Conservation (phyloP, 2,888 invertebrate species). For the Tetragonisca angustula region DNA sequence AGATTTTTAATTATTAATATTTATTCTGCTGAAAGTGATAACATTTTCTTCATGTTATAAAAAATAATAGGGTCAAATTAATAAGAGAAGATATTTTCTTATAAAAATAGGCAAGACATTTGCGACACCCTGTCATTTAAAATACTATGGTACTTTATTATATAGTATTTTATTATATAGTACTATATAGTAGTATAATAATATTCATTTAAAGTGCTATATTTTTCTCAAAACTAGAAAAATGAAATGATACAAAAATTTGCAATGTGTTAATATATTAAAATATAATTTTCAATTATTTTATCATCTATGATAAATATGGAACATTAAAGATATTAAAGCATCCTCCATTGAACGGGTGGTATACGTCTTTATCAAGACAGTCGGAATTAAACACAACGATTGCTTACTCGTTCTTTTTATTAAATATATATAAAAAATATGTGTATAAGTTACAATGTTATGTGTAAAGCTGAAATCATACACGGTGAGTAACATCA, state of each 20-base stretch:
- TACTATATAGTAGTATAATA: background rate
- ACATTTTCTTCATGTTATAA: background rate
- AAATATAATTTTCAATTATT: no score
- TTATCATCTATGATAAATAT: background rate
- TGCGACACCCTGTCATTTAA: background rate
- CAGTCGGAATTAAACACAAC: constrained; percentile 15
- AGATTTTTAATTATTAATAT: background rate
- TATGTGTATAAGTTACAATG: constrained; percentile 83
- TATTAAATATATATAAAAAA: constrained; percentile 84
- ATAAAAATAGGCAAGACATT: background rate
- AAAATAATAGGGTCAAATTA: background rate
- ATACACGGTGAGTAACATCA: constrained; percentile 70
- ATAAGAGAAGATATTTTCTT: background rate
- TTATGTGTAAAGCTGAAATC: constrained; percentile 80
- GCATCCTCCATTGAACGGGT: background rate
- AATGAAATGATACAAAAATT: no score
- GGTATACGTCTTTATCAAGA: background rate
- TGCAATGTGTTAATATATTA: no score
- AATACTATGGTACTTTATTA: no score
- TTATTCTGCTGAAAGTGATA: background rate
- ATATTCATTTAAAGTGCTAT: no score
- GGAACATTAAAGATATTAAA: background rate
- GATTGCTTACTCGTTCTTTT: constrained; percentile 73
- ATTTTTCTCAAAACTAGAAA: no score
- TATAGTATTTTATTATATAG: background rate